Evolutionary conservation across 2,797 vertebrate species (phyloP), one percentile per base, ranked within the genome.

Genomic region (Streptopelia turtur): DNA sequence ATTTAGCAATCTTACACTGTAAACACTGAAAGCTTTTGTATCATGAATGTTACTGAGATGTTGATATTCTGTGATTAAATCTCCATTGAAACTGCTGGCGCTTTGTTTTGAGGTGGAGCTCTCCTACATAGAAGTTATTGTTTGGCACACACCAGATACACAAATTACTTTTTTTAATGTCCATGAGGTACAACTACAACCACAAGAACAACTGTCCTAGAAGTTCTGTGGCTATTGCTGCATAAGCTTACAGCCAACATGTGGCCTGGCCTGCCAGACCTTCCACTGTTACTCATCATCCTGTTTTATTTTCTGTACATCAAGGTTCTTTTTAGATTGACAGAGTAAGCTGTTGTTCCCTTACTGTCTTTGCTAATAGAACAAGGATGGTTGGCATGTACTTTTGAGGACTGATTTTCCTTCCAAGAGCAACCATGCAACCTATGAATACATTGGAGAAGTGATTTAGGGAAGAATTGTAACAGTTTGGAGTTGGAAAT

Each of bases 391-490:
- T 10, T 43, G 17, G 53, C 33, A 71, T 79, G 14, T 18, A 2
- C 7, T 5, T 66, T 83, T 11, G 50, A 63, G 28, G n/a, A 52
- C 14, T 24, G 2, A 23, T 53, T 72, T 79, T 82, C 88, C 41
- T n/a, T 52, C 35, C 28, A 22, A 72, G 91, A 89, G 28, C 41
- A 77, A 7, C 11, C 15, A 5, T 22, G 4, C 27, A 47, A n/a
- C 15, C 8, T 7, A 13, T 9, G 25, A 68, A 10, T 27, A 66
- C 47, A 7, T 28, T 64, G 64, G 35, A 47, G n/a, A 45, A 69
- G 6, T 35, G 11, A 1, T 0, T 13, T 27, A 28, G 16, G 39
- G 33, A 64, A 70, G 27, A 75, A 59, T 0, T 39, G 24, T 22
- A 81, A 60, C 60, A 33, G 11, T 60, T 69, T 21, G 69, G 37